Evolutionary conservation across 2,797 vertebrate species (phyloP).

Genomic region (Cyclura pinguis): DNA sequence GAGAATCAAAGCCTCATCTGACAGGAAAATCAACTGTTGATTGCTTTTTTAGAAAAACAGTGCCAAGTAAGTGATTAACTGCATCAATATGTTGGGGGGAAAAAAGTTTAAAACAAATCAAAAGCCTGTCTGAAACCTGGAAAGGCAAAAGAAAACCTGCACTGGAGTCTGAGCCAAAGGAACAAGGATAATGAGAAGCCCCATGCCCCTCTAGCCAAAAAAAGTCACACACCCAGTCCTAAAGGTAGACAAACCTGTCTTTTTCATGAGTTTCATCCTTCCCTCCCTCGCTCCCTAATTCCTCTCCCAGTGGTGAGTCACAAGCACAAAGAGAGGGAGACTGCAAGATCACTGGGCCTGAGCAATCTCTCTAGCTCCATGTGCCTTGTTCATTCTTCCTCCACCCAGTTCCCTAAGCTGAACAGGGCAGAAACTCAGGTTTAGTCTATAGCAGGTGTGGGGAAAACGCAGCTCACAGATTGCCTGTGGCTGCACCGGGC

Average conservation of each 20-base stretch:
- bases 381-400: background rate
- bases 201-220: background rate
- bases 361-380: background rate
- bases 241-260: background rate
- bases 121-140: too few species aligned
- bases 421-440: background rate
- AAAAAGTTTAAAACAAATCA: background rate
- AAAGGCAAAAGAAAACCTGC: background rate
- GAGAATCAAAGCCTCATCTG: background rate
- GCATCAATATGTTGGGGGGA: background rate
- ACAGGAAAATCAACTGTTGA: background rate
- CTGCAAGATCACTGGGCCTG: background rate
- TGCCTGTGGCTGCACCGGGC: too few species aligned
- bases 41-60: background rate
- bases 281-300: too few species aligned
- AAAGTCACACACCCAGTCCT: background rate
- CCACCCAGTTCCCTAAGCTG: background rate
- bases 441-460: background rate
- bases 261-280: background rate
- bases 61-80: background rate
- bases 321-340: background rate
- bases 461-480: too few species aligned
- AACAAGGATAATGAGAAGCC: background rate
- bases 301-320: background rate
- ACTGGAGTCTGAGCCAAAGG: background rate